phyloP scores from a whole-genome alignment of 2,888 invertebrate species.

The Sinotaia quadrata region DNA sequence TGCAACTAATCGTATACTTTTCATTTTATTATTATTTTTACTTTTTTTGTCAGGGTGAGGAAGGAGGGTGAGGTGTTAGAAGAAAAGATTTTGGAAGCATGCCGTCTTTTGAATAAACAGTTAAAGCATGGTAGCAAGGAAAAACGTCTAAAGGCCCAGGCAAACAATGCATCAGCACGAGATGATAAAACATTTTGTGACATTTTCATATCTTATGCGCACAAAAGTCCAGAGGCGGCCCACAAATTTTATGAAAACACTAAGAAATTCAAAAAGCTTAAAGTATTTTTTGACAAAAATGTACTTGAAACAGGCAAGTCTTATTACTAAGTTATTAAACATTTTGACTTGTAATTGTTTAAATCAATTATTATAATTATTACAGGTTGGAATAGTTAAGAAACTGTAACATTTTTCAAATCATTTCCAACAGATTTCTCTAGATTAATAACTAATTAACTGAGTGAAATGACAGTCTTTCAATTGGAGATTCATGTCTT shows the following conservation, averaged over 20 bases:
- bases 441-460: too few species aligned
- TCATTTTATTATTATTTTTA: background rate
- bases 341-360: too few species aligned
- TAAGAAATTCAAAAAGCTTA: too few species aligned
- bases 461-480: too few species aligned
- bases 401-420: too few species aligned
- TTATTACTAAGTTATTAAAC: too few species aligned
- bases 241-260: slow-evolving; percentile 47
- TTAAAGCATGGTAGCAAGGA: background rate
- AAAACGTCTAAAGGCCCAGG: background rate
- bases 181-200: slow-evolving; percentile 50
- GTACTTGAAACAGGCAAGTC: slow-evolving; percentile 64
- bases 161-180: background rate
- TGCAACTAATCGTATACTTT: too few species aligned
- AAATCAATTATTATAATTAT: too few species aligned
- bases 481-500: too few species aligned
- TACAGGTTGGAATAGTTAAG: too few species aligned
- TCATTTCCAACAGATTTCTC: too few species aligned
- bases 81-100: slow-evolving; percentile 41
- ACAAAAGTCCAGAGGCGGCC: slow-evolving; percentile 54
- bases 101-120: slow-evolving; percentile 35
- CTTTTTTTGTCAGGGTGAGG: slow-evolving; percentile 14
- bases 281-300: slow-evolving; percentile 67
- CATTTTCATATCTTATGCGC: slow-evolving; percentile 69
- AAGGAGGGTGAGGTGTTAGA: slow-evolving; percentile 46